Conservation (phyloP, 2,797 vertebrate species). For the Ptychobarbus kaznakovi region DNA sequence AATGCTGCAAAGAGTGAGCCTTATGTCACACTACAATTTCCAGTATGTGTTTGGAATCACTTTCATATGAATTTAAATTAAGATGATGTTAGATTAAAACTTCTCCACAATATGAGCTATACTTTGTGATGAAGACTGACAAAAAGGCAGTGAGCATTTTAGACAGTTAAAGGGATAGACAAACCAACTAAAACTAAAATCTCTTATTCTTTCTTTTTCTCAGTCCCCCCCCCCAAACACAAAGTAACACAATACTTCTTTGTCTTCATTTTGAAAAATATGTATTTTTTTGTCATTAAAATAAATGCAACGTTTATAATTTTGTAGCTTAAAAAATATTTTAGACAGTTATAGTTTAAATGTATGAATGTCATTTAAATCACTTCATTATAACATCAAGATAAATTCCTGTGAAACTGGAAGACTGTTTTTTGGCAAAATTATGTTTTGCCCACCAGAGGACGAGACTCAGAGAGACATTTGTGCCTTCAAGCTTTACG, state of each 20-base stretch:
- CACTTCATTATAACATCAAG: not conserved
- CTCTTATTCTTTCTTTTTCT: not conserved
- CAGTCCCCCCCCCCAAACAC: not conserved
- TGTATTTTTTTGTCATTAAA: not conserved
- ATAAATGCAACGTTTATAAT: not conserved
- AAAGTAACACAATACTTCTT: no score
- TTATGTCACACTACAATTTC: slow-evolving; percentile 1
- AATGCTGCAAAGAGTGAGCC: not conserved
- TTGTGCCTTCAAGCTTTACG: slow-evolving; percentile 14
- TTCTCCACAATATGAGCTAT: not conserved
- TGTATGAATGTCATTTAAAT: not conserved
- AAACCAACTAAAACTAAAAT: not conserved
- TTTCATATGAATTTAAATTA: not conserved
- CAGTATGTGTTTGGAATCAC: not conserved
- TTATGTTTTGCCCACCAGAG: slow-evolving; percentile 20
- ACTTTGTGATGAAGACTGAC: not conserved
- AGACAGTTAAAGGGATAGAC: not conserved
- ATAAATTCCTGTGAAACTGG: not conserved
- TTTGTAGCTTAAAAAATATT: not conserved
- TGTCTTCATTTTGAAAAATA: no score
- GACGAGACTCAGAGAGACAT: not conserved
- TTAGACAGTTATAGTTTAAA: no score
- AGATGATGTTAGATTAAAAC: not conserved
- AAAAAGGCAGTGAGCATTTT: not conserved
- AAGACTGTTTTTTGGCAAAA: not conserved